Conservation (phyloP, 1,140 invertebrate genomes). For the Tetramorium parvispinum region DNA sequence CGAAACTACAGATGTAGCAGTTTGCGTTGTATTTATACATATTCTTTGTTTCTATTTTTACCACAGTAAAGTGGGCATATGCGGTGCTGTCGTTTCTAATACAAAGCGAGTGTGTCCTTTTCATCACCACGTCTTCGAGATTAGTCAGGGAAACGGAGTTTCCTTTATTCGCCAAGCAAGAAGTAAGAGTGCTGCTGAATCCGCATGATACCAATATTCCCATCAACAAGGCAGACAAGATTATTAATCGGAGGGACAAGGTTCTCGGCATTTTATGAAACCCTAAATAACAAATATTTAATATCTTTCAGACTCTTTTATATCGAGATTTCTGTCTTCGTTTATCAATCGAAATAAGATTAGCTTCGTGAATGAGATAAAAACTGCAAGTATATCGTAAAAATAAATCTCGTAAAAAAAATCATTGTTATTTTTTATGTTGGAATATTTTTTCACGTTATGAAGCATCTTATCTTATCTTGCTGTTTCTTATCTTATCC, state of each 20-base stretch:
- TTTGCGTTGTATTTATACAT: constrained; percentile 4
- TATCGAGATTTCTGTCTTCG: neutral
- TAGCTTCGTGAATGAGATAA: neutral
- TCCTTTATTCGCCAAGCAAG: constrained; percentile 70
- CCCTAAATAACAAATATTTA: constrained; percentile 55
- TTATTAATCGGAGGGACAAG: constrained; percentile 71
- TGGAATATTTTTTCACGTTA: neutral
- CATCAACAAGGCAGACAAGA: constrained; percentile 70
- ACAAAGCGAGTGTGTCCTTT: constrained; percentile 74
- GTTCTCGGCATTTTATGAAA: constrained; percentile 70
- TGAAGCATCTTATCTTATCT: neutral
- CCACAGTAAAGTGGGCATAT: constrained; percentile 64
- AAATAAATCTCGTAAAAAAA: neutral
- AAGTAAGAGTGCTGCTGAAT: constrained; percentile 75
- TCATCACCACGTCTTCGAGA: constrained; percentile 67
- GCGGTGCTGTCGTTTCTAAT: constrained; percentile 70
- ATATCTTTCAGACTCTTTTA: neutral
- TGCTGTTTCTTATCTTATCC: neutral
- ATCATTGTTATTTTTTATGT: neutral
- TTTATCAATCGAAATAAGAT: neutral
- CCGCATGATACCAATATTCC: constrained; percentile 74
- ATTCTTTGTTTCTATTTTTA: constrained; percentile 42
- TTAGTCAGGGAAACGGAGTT: constrained; percentile 64
- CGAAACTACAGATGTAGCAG: neutral
- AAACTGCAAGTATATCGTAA: neutral